Conservation (phyloP, 2,888 invertebrate species). For the Aelia acuminata region DNA sequence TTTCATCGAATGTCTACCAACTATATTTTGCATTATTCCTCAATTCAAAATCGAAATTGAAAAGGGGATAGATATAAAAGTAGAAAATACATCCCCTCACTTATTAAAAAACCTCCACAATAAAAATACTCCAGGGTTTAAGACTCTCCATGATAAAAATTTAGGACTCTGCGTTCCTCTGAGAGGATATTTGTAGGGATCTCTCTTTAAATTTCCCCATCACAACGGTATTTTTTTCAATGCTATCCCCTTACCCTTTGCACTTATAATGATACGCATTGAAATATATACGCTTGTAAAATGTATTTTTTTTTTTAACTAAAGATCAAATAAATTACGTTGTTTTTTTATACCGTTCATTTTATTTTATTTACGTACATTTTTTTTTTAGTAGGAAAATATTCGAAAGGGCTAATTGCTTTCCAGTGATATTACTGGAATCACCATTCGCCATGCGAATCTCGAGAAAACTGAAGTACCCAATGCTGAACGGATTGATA, state of each 20-base stretch:
- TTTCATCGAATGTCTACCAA: no score
- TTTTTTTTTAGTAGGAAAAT: no score
- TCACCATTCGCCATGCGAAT: no score
- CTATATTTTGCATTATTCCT: no score
- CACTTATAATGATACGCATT: background rate
- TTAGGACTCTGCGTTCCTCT: background rate
- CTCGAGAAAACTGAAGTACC: no score
- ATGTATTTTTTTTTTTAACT: no score
- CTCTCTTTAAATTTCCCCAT: background rate
- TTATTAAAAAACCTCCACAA: background rate
- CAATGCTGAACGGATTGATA: no score
- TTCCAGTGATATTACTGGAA: no score
- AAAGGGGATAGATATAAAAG: background rate
- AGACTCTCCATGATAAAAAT: background rate
- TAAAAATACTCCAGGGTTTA: background rate
- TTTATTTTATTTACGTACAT: no score
- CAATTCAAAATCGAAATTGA: background rate
- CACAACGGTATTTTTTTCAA: constrained; percentile 5
- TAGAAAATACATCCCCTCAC: background rate
- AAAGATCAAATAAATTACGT: no score
- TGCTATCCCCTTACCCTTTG: background rate
- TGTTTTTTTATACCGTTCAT: no score
- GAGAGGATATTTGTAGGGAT: background rate
- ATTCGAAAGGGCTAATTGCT: no score
- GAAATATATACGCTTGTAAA: background rate